Evolutionary conservation across 2,888 invertebrate genomes (phyloP).

Genomic region (Eurytoma californica): DNA sequence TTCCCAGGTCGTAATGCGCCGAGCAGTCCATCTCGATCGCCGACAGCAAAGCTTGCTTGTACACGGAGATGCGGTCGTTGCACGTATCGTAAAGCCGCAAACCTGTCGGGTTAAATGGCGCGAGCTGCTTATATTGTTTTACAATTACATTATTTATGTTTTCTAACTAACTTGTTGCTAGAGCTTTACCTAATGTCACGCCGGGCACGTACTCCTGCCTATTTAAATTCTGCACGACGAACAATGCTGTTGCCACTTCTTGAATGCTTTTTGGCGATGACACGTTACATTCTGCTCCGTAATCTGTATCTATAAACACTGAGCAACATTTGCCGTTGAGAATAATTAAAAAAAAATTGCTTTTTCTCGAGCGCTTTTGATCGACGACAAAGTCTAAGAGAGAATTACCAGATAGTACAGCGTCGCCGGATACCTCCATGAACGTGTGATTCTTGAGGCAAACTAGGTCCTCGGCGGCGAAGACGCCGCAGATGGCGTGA

Average conservation of each 20-base stretch:
- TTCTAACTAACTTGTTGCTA: background rate
- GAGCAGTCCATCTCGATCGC: constrained; percentile 67
- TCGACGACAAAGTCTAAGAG: background rate
- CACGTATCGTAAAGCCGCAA: constrained; percentile 71
- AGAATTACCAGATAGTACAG: constrained; percentile 67
- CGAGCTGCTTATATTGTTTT: too few relatives aligned
- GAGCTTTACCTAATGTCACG: constrained; percentile 69
- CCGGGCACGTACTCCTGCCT: constrained; percentile 72
- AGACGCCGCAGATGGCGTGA: constrained; percentile 48
- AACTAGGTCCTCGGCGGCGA: constrained; percentile 59
- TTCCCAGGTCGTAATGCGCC: constrained; percentile 67
- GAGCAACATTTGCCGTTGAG: constrained; percentile 28
- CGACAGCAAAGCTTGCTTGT: constrained; percentile 67
- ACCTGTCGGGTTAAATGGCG: constrained; percentile 59
- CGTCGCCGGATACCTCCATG: constrained; percentile 68
- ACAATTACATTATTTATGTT: too few relatives aligned
- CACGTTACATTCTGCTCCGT: constrained; percentile 73
- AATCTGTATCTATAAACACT: constrained; percentile 73
- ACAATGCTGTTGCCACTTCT: constrained; percentile 72
- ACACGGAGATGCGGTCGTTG: constrained; percentile 67
- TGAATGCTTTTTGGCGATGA: constrained; percentile 70
- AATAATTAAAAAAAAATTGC: too few relatives aligned
- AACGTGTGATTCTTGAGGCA: constrained; percentile 67
- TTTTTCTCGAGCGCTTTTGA: too few relatives aligned
- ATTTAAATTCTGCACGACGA: constrained; percentile 72